Base-by-base conservation (phyloP, 2,113 vertebrate species). In the Hippocampus zosterae region DNA sequence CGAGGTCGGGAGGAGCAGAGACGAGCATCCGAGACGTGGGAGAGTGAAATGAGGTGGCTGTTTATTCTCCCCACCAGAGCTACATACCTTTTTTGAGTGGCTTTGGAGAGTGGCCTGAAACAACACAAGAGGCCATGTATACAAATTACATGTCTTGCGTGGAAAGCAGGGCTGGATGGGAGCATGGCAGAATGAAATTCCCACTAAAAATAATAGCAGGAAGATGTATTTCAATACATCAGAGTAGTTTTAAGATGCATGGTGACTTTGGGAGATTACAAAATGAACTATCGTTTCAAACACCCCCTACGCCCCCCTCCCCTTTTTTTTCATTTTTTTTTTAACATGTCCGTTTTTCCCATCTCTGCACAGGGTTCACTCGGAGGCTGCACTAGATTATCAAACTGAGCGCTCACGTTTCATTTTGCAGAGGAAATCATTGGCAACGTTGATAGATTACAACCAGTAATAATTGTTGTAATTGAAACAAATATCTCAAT, bases 51-150 rank as follows among this genome's bases (percentile, higher is more conserved):
- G 81, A 87, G 86, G 86, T 85, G 87, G 81, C 84, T 91, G 88
- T 90, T 89, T 88, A 87, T 89, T 89, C 85, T 87, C 75, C 61
- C 78, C 57, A 75, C 79, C 66, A 73, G 84, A 81, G 82, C 81
- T 80, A 74, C 90, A 87, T 90, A 90, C 88, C 90, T 89, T 90
- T 82, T 82, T 80, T 77, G 85, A 87, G 87, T 90, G 87, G 82
- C 81, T 87, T 81, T 91, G 90, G 90, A 89, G 77, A 57, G 5
- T 42, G 27, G 86, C 91, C 91, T 88, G 81, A 82, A 82, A 87
- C 85, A 88, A 88, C 84, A 88, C 56, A 73, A 78, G 72, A 85
- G 87, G 84, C 84, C 80, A 70, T 73, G 85, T 78, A 82, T 82
- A 84, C 86, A 85, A 75, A 80, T 87, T 71, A 84, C 81, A 84